Base-by-base conservation (phyloP, 2,797 vertebrate species). In the Microhierax caerulescens region DNA sequence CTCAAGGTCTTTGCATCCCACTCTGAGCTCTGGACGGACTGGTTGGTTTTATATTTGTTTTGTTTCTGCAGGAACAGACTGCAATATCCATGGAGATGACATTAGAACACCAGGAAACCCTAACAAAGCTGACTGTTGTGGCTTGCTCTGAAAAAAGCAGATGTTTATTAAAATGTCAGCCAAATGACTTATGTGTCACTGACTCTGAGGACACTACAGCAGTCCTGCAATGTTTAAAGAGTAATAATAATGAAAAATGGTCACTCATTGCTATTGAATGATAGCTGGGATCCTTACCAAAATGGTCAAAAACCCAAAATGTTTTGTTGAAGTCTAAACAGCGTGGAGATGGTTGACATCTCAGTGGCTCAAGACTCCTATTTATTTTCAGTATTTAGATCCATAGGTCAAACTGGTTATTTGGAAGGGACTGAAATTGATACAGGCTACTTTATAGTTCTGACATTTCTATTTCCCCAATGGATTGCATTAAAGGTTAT, bases 401-500 rank as follows among this genome's bases (percentile, higher is more conserved):
- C 65, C 89, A 94, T 95, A 85, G 79, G 80, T 96, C 92, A 97
- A 56, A 85, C 28, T 34, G 57, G 69, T 91, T 94, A 80, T 94
- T 95, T 65, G 80, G 69, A 95, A 81, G 47, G 24, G 59, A 81
- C 63, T 94, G 85, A 90, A 96, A 97, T 65, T 91, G 74, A 88
- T 89, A 76, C 24, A 86, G 70, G 67, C 63, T 90, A 7, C 76
- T 93, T 93, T 95, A 96, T 85, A 76, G 88, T 73, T 57, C 51
- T 96, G 94, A 94, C 94, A 96, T 96, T 98, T 97, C 90, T 90
- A 13, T 82, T 97, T 95, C 59, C 88, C 85, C 84, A 43, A 0
- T 60, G 69, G 59, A 59, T 82, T 70, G 28, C 39, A 43, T 65
- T 90, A 80, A 94, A 95, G 93, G 87, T 95, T 93, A 83, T 90